Conservation (phyloP, 2,113 vertebrate species). For the Myotis brandtii region DNA sequence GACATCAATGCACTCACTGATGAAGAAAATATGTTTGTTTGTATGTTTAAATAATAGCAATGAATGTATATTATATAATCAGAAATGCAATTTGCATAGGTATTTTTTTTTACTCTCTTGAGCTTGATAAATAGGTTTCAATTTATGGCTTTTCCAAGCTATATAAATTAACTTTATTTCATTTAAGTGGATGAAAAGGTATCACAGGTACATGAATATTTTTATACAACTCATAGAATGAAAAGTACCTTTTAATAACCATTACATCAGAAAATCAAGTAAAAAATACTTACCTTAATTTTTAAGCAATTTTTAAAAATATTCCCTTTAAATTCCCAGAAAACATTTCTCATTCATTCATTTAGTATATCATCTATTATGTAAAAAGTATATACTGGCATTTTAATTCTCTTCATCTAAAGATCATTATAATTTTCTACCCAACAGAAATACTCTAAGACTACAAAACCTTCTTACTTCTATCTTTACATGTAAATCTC, state of each 20-base stretch:
- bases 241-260: not conserved
- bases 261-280: not conserved
- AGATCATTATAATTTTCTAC: not conserved
- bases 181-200: conserved; percentile 2
- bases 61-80: not conserved
- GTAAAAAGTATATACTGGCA: not conserved
- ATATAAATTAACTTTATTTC: conserved; percentile 16
- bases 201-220: not conserved
- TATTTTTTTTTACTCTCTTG: conserved; percentile 27
- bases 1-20: not conserved
- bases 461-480: not conserved
- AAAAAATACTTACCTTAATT: conserved; percentile 33
- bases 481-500: conserved; percentile 23
- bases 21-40: not conserved
- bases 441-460: not conserved
- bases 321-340: not conserved
- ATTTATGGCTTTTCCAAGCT: not conserved
- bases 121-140: not conserved
- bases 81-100: not conserved
- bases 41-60: not conserved
- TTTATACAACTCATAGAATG: not conserved
- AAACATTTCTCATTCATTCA: conserved; percentile 41
- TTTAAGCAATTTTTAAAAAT: not conserved
- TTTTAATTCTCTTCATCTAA: conserved; percentile 43
- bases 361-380: not conserved